Conservation (phyloP, 2,888 invertebrate species). For the Polydrusus cervinus region DNA sequence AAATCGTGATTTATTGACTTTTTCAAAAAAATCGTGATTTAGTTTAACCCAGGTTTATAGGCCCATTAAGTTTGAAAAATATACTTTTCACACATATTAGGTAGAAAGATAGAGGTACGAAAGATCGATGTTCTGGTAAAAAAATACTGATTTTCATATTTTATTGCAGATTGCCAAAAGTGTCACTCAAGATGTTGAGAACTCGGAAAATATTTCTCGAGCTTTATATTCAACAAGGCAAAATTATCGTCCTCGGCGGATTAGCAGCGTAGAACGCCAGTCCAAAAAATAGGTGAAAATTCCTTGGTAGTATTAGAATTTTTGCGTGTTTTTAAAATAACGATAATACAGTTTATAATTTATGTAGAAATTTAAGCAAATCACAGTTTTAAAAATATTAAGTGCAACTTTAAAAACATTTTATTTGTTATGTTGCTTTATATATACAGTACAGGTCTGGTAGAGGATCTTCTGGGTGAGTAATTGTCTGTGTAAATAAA, state of each 20-base stretch:
- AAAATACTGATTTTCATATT: too few species aligned
- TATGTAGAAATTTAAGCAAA: conserved; percentile 20
- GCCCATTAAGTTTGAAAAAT: too few species aligned
- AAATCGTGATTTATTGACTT: too few species aligned
- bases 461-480: too few species aligned
- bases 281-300: conserved; percentile 28
- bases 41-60: too few species aligned
- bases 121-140: too few species aligned
- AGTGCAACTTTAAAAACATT: background rate
- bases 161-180: conserved; percentile 31
- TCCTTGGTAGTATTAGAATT: conserved; percentile 23
- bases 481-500: too few species aligned
- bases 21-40: too few species aligned
- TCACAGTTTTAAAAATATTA: background rate
- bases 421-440: too few species aligned
- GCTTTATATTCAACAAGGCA: conserved; percentile 6
- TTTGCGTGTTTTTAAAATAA: background rate
- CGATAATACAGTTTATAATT: background rate
- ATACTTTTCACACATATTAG: too few species aligned
- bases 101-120: too few species aligned
- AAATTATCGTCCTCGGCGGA: conserved; percentile 1
- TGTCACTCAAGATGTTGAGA: conserved; percentile 26
- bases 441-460: too few species aligned
- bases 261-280: background rate
- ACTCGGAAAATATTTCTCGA: background rate